These are phyloP conservation scores for Globia sparganii DNA, from an alignment of 2,888 invertebrate species.

Conservation along the genomic window DNA sequence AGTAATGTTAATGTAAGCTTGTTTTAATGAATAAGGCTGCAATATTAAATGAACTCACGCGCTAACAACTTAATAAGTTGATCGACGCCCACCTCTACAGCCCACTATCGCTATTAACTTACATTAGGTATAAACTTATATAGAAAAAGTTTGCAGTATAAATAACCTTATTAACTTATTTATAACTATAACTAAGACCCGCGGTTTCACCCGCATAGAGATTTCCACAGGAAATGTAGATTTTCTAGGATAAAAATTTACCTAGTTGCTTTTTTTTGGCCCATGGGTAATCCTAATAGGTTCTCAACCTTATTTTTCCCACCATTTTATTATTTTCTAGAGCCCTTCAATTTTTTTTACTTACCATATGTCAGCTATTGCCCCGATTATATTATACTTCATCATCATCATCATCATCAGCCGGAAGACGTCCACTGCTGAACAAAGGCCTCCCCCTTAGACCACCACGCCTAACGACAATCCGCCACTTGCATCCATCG, in stretches of 20 bases:
- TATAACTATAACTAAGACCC: too few species aligned
- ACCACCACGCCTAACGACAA: too few species aligned
- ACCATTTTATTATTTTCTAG: too few species aligned
- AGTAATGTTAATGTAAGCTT: background rate
- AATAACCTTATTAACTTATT: background rate
- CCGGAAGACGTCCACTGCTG: too few species aligned
- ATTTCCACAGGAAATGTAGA: background rate
- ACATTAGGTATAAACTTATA: background rate
- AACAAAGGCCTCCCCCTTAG: too few species aligned
- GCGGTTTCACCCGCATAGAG: background rate
- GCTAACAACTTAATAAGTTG: constrained; percentile 25
- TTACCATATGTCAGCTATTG: too few species aligned
- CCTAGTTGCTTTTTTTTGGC: background rate
- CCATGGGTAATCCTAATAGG: background rate
- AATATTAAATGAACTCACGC: constrained; percentile 1
- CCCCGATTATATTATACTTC: too few species aligned
- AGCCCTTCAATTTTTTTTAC: too few species aligned
- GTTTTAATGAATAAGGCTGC: background rate
- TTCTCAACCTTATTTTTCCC: too few species aligned
- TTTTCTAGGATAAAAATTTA: background rate
- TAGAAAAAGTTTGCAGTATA: background rate
- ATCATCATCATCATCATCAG: too few species aligned
- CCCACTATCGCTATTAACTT: background rate
- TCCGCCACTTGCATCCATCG: too few species aligned
- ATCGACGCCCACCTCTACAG: constrained; percentile 3